Evolutionary conservation across 2,113 vertebrate genomes (phyloP).

Genomic region (Ptilonorhynchus violaceus): DNA sequence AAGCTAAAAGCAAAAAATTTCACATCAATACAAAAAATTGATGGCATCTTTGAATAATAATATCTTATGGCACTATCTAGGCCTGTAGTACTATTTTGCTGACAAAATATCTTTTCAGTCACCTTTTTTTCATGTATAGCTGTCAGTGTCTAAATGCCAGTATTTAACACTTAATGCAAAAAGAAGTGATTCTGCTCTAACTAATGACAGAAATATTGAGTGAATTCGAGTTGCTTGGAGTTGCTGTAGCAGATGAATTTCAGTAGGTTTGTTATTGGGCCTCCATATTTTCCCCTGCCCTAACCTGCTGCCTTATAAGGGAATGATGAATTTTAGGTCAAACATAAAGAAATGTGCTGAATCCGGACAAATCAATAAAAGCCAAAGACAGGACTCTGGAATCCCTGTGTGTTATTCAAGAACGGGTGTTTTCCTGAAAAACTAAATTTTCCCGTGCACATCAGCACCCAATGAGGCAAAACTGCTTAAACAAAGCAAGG

Average conservation of each 20-base stretch:
- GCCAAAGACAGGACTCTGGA: not conserved
- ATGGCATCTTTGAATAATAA: not conserved
- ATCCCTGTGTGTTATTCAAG: not conserved
- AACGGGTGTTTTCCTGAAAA: not conserved
- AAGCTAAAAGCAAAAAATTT: not conserved
- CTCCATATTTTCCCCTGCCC: not conserved
- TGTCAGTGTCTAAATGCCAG: not conserved
- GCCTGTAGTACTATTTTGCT: not conserved
- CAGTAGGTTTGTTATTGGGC: not conserved
- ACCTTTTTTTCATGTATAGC: not conserved
- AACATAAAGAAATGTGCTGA: not conserved
- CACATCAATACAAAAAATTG: not conserved
- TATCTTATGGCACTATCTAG: not conserved
- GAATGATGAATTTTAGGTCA: not conserved
- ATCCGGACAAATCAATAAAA: not conserved
- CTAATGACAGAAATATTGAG: not conserved
- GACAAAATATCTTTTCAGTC: not conserved
- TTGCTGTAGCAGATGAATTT: not conserved
- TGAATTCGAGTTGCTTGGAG: not conserved
- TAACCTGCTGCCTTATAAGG: not conserved
- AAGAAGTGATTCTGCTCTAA: not conserved
- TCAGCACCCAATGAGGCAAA: not conserved
- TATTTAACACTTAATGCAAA: not conserved
- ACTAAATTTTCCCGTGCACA: not conserved
- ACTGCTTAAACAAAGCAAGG: not conserved